phyloP scores from a whole-genome alignment of 2,797 vertebrate species.

The Loriculus beryllinus region DNA sequence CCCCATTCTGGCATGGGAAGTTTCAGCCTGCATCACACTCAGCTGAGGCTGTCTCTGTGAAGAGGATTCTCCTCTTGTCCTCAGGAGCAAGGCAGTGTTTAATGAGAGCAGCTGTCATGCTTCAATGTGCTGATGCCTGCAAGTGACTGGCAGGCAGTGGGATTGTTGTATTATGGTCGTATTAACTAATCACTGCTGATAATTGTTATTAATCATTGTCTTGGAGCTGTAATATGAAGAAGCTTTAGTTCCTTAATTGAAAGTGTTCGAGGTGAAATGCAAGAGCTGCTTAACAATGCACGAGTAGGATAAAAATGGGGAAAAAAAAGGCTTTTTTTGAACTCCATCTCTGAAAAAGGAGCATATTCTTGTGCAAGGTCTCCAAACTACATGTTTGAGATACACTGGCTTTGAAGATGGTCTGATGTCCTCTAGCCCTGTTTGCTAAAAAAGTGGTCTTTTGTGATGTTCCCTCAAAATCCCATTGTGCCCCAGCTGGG shows the following conservation, averaged over 20 bases:
- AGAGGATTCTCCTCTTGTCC: background rate
- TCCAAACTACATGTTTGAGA: background rate
- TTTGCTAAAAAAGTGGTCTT: background rate
- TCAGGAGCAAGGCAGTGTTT: background rate
- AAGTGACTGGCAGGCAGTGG: background rate
- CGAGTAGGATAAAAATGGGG: background rate
- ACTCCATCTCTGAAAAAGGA: background rate
- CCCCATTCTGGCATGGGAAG: background rate
- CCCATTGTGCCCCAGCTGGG: background rate
- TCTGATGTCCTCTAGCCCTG: background rate
- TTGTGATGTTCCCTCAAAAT: background rate
- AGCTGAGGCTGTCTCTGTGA: background rate
- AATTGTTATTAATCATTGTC: slow-evolving; percentile 22
- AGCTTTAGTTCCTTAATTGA: background rate
- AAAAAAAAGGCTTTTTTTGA: background rate
- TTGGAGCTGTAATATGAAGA: background rate
- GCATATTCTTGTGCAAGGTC: background rate
- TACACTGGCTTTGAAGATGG: background rate
- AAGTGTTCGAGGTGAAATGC: background rate
- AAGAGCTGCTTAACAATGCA: background rate
- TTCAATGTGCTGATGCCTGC: background rate
- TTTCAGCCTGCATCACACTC: background rate
- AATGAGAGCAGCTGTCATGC: background rate
- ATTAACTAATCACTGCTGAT: slow-evolving; percentile 25
- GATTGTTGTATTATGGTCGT: slow-evolving; percentile 2